Evolutionary conservation across 1,140 invertebrate species (phyloP).

Genomic region (Carcinoscorpius rotundicauda): DNA sequence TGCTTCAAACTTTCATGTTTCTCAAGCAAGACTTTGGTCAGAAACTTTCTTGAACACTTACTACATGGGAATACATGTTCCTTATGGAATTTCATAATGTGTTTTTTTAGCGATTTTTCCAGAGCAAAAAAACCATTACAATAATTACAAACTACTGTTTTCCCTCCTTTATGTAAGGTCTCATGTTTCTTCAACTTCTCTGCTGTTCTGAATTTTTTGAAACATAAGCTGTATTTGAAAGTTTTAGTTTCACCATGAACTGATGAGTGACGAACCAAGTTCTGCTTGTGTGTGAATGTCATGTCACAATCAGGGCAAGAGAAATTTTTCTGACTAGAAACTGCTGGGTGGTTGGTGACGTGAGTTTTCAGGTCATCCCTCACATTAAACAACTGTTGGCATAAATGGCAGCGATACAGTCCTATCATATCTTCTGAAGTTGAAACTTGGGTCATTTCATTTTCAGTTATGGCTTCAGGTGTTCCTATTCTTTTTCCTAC

Average conservation of each 20-base stretch:
- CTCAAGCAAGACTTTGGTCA: constrained; percentile 27
- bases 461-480: too few relatives aligned
- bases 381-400: constrained; percentile 31
- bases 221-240: constrained; percentile 56
- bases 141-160: constrained; percentile 20
- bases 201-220: constrained; percentile 53
- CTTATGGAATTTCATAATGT: constrained; percentile 23
- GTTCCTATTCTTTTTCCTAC: too few relatives aligned
- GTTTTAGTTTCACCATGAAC: constrained; percentile 23
- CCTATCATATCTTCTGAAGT: neutral
- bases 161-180: constrained; percentile 24
- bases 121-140: constrained; percentile 22
- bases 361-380: constrained; percentile 31
- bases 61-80: constrained; percentile 24
- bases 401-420: constrained; percentile 36
- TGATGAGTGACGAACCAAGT: constrained; percentile 29
- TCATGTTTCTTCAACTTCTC: constrained; percentile 53
- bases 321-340: constrained; percentile 20
- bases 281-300: constrained; percentile 31
- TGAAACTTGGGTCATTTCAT: too few relatives aligned
- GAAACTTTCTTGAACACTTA: constrained; percentile 24
- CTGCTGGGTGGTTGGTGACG: constrained; percentile 24
- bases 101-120: constrained; percentile 24
- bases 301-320: constrained; percentile 32
- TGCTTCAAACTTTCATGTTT: constrained; percentile 30